phyloP scores from a whole-genome alignment of 92 coral and sea anemone genomes.

The Anthopleura xanthogrammica region DNA sequence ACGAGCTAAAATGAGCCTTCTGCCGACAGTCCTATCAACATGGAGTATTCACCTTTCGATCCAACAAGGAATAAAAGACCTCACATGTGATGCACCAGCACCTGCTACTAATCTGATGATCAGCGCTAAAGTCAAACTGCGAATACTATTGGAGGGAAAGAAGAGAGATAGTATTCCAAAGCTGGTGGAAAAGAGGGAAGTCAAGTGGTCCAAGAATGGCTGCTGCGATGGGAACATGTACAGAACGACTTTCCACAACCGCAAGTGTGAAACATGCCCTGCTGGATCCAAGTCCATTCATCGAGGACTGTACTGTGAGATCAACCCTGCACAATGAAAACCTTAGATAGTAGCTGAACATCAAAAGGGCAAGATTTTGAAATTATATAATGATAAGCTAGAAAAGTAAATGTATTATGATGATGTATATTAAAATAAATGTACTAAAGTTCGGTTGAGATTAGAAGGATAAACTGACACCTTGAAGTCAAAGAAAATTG shows the following conservation, averaged over 20 bases:
- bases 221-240: conserved; percentile 44
- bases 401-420: too few species aligned
- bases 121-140: conserved; percentile 34
- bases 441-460: too few species aligned
- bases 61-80: conserved; percentile 27
- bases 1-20: conserved; percentile 40
- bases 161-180: too few species aligned
- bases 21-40: conserved; percentile 51
- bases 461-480: too few species aligned
- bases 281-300: conserved; percentile 23
- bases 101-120: conserved; percentile 47
- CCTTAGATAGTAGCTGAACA: too few species aligned
- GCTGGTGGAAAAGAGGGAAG: neutral
- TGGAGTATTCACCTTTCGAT: conserved; percentile 44
- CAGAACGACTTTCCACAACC: conserved; percentile 32
- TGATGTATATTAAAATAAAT: too few species aligned
- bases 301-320: conserved; percentile 46
- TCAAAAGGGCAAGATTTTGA: too few species aligned
- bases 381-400: too few species aligned
- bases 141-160: conserved; percentile 30
- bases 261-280: conserved; percentile 34
- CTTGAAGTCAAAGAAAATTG: too few species aligned
- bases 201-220: neutral
- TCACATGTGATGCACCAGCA: conserved; percentile 45
- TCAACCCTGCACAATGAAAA: too few species aligned